Conservation (phyloP, 92 coral and sea anemone species). For the Anthopleura xanthogrammica region DNA sequence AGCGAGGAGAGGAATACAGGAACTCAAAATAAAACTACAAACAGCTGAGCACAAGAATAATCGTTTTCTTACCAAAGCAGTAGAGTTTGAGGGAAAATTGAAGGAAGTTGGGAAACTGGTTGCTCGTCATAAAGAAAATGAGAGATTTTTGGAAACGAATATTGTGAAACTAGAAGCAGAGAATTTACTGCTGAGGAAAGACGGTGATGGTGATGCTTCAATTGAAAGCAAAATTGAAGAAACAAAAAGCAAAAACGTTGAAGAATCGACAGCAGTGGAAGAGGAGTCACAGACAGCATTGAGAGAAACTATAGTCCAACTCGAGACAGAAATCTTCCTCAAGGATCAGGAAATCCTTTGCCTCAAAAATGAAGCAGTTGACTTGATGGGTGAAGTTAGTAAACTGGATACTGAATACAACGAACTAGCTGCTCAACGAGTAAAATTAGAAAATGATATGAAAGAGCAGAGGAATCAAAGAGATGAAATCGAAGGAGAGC, state of each 20-base stretch:
- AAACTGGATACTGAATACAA: conserved; percentile 65
- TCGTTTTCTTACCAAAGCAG: conserved; percentile 46
- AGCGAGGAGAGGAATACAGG: conserved; percentile 50
- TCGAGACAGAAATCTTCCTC: conserved; percentile 65
- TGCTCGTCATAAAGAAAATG: conserved; percentile 49
- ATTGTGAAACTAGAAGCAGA: conserved; percentile 45
- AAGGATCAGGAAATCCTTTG: conserved; percentile 77
- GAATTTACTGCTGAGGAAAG: conserved; percentile 29
- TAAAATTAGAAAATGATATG: conserved; percentile 36
- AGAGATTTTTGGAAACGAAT: conserved; percentile 47
- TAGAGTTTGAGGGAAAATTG: conserved; percentile 45
- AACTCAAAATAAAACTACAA: conserved; percentile 50
- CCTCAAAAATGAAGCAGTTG: conserved; percentile 77
- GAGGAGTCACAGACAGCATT: conserved; percentile 33
- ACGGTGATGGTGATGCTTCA: background rate
- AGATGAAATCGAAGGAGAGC: conserved; percentile 45
- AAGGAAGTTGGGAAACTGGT: conserved; percentile 49
- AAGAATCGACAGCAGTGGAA: conserved; percentile 18
- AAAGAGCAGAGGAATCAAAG: conserved; percentile 28
- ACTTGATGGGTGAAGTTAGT: conserved; percentile 77
- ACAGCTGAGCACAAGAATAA: conserved; percentile 53
- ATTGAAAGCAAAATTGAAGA: background rate
- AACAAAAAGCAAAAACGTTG: conserved; percentile 13
- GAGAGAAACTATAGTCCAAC: conserved; percentile 58
- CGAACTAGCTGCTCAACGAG: conserved; percentile 39